Conservation (phyloP, 2,888 invertebrate species). For the Selenia dentaria region DNA sequence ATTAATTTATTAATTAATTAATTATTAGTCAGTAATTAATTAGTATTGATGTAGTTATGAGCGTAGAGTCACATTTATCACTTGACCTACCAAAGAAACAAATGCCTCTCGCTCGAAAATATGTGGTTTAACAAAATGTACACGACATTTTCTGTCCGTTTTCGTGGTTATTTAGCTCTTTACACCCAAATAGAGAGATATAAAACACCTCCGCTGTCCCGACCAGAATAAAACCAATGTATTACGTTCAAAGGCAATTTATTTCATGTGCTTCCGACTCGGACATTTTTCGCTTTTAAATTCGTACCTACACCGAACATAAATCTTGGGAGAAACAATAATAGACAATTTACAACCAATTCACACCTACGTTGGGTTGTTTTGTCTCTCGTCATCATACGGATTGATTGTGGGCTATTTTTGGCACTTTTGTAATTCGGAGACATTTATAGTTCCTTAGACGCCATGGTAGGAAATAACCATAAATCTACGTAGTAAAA, state of each 20-base stretch:
- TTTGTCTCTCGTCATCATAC: background rate
- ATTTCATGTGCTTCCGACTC: constrained; percentile 22
- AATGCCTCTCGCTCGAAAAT: background rate
- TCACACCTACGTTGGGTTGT: constrained; percentile 4
- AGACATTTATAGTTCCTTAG: no score
- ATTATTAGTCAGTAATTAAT: no score
- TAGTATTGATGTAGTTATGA: no score
- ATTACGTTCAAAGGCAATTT: constrained; percentile 29
- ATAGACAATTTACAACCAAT: constrained; percentile 16
- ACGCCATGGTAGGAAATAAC: no score
- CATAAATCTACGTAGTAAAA: no score
- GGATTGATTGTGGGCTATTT: no score
- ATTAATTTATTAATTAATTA: no score
- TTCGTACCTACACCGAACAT: constrained; percentile 26
- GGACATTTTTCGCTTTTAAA: constrained; percentile 31
- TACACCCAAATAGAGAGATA: constrained; percentile 15
- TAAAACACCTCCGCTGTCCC: constrained; percentile 9
- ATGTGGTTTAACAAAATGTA: background rate
- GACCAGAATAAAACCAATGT: constrained; percentile 21
- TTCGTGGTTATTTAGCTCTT: constrained; percentile 8
- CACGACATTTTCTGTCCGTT: constrained; percentile 5
- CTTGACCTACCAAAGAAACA: no score
- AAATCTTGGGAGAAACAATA: constrained; percentile 31
- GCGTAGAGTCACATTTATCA: no score
- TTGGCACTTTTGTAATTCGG: no score